Evolutionary conservation across 35 echinoderm and acorn worm species (phyloP).

Genomic region (Amphiura filiformis): DNA sequence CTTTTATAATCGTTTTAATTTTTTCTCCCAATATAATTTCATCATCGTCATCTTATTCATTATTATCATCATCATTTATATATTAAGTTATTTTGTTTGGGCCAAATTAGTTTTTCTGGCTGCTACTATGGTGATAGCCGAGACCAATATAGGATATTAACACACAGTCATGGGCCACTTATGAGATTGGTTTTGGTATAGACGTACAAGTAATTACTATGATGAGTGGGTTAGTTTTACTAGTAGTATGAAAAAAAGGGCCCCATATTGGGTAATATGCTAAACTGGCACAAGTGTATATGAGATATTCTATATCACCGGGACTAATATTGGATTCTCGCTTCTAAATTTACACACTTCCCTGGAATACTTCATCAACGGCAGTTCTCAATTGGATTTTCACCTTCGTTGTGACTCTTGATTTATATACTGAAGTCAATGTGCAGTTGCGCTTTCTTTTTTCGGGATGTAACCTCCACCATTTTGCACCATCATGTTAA

Average conservation of each 20-base stretch:
- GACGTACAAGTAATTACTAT: conserved; percentile 23
- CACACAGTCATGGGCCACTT: conserved; percentile 23
- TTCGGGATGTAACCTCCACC: background rate
- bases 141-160: conserved; percentile 27
- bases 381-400: background rate
- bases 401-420: background rate
- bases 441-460: background rate
- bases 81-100: conserved; percentile 53
- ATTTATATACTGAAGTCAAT: no score
- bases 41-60: no score
- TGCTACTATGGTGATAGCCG: no score
- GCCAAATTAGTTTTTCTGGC: conserved; percentile 45
- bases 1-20: conserved; percentile 41
- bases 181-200: conserved; percentile 13
- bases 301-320: conserved; percentile 39
- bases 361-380: conserved; percentile 17
- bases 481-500: background rate
- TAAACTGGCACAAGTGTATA: conserved; percentile 27
- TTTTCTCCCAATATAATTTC: no score
- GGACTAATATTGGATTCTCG: conserved; percentile 41
- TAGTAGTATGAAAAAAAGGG: conserved; percentile 18
- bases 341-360: conserved; percentile 35
- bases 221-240: conserved; percentile 29
- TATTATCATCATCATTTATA: conserved; percentile 41
- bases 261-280: conserved; percentile 35